Evolutionary conservation across 2,113 vertebrate species (phyloP).

Genomic region (Archilochus colubris): DNA sequence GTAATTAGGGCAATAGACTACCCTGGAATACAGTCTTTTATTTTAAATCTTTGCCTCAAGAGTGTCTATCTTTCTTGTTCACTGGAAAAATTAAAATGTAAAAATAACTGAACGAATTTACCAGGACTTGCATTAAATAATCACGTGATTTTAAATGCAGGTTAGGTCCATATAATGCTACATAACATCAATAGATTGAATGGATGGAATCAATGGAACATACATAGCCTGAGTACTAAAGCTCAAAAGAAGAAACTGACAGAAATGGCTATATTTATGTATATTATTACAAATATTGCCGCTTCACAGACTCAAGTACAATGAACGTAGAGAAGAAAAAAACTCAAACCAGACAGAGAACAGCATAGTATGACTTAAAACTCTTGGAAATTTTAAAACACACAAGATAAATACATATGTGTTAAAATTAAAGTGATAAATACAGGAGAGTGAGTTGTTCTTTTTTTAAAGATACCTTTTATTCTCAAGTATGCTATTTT

Average conservation of each 20-base stretch:
- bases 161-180: background rate
- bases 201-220: background rate
- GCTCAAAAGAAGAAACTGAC: background rate
- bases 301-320: background rate
- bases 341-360: background rate
- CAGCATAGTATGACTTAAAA: background rate
- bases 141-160: background rate
- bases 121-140: background rate
- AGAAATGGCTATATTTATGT: background rate
- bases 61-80: background rate
- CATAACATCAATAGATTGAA: background rate
- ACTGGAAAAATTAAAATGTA: background rate
- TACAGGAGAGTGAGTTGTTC: background rate
- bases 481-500: background rate
- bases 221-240: accelerated
- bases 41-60: background rate
- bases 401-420: background rate
- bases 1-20: background rate
- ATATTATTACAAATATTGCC: background rate
- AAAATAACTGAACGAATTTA: background rate
- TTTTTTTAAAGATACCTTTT: background rate
- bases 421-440: background rate
- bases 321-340: background rate
- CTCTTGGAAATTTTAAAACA: background rate
- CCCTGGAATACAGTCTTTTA: background rate